Percentiles rank a stretch among this genome's conserved stretches.
These are phyloP conservation scores for Todus mexicanus DNA, from an alignment of 2,797 vertebrate genomes.

Conservation along the genomic window DNA sequence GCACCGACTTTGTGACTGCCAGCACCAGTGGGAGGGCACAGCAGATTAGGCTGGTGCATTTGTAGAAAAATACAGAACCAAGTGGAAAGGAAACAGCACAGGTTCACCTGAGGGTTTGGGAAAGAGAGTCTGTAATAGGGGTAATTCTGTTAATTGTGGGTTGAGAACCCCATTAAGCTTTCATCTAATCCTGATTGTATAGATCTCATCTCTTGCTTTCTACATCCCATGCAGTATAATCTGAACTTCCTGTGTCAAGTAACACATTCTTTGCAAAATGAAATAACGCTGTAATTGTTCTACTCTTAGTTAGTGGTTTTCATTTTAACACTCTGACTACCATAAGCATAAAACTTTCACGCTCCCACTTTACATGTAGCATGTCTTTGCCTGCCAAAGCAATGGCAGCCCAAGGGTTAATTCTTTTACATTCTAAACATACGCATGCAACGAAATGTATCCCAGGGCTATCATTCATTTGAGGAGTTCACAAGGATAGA, in stretches of 20 bases:
- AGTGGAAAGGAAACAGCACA: background rate
- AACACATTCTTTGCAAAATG: background rate
- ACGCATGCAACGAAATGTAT: background rate
- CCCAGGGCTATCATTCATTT: constrained; percentile 28
- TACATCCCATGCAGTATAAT: background rate
- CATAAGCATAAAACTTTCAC: background rate
- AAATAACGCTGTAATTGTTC: constrained; percentile 34
- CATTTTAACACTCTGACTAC: constrained; percentile 31
- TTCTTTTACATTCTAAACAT: constrained; percentile 3
- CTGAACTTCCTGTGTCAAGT: background rate
- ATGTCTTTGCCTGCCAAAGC: background rate
- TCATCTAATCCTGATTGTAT: background rate
- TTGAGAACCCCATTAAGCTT: background rate
- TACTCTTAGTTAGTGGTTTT: constrained; percentile 29
- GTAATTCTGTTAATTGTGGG: background rate
- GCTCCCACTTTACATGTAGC: background rate
- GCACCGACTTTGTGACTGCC: background rate
- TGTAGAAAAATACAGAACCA: background rate
- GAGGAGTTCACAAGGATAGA: constrained; percentile 1
- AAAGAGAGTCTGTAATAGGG: background rate
- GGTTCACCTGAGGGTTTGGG: background rate
- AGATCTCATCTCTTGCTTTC: background rate
- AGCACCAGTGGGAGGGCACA: background rate
- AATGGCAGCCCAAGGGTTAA: background rate
- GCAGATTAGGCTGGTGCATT: background rate